A percentile compares a stretch with the other conserved stretches of the same genome.
phyloP scores from a whole-genome alignment of 2,113 vertebrate genomes.

The Lates calcarifer region DNA sequence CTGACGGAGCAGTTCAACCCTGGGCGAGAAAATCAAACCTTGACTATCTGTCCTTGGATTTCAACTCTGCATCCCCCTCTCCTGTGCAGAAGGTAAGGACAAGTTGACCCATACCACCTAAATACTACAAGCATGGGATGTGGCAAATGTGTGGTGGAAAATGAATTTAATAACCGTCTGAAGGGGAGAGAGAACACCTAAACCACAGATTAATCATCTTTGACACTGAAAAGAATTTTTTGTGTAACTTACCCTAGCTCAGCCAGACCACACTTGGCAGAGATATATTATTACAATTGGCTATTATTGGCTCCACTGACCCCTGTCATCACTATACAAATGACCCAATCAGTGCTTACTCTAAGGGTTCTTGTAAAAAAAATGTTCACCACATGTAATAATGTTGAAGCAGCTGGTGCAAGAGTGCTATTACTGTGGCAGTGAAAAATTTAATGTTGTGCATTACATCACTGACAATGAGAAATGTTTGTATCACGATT shows the following conservation, averaged over 20 bases:
- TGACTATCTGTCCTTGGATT: constrained; percentile 96
- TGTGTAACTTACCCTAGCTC: neutral
- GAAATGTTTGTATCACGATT: neutral
- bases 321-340: constrained; percentile 6
- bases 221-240: neutral
- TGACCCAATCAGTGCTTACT: neutral
- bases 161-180: neutral
- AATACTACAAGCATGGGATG: neutral
- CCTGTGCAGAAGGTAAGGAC: constrained; percentile 91
- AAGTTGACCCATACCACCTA: neutral
- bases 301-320: constrained; percentile 2
- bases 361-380: neutral
- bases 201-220: neutral
- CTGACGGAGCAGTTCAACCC: constrained; percentile 77
- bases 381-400: neutral
- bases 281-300: neutral
- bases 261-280: constrained; percentile 4
- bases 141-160: neutral
- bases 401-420: neutral
- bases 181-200: neutral
- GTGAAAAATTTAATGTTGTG: neutral
- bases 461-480: neutral
- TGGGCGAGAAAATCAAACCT: constrained; percentile 89
- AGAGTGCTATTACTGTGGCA: neutral
- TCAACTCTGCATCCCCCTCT: constrained; percentile 93